These are phyloP conservation scores for Halocynthia roretzi DNA, from an alignment of 23 tunicate species.

Conservation along the genomic window DNA sequence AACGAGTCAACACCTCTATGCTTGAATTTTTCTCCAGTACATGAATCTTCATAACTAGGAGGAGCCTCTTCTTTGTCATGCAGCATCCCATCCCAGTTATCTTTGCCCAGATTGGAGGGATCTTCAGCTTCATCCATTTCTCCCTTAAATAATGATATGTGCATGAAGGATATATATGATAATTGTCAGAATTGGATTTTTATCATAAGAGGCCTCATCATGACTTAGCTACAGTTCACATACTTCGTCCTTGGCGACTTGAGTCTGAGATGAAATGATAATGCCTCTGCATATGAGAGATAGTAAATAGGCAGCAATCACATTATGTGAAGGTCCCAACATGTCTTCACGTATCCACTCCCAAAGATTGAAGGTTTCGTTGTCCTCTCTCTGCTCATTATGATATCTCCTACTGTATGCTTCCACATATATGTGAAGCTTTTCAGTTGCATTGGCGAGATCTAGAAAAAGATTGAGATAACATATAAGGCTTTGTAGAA, in stretches of 20 bases:
- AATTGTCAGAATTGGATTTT: no score
- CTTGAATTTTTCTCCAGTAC: not conserved
- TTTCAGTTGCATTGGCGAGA: not conserved
- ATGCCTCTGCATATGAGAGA: constrained; percentile 39
- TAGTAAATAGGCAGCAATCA: constrained; percentile 34
- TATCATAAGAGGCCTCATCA: no score
- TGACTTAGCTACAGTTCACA: not conserved
- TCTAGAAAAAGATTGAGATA: constrained; percentile 4
- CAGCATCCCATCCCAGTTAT: constrained; percentile 21
- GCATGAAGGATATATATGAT: no score
- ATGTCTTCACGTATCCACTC: constrained; percentile 54
- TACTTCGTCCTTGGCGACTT: constrained; percentile 10
- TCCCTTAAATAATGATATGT: no score
- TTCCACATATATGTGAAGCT: constrained; percentile 27
- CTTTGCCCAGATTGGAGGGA: not conserved
- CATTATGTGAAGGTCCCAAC: constrained; percentile 31
- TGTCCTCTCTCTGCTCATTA: not conserved
- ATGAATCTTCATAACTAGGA: constrained; percentile 17
- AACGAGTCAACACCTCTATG: not conserved
- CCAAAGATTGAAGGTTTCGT: constrained; percentile 19
- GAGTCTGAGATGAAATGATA: constrained; percentile 12
- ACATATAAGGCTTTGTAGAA: not conserved
- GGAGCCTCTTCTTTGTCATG: not conserved
- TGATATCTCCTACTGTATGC: not conserved
- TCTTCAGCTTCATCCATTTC: no score